A percentile compares a stretch with the other conserved stretches of the same genome.
Conservation (phyloP, 1,140 invertebrate genomes). For the Rhagoletis zephyria region DNA sequence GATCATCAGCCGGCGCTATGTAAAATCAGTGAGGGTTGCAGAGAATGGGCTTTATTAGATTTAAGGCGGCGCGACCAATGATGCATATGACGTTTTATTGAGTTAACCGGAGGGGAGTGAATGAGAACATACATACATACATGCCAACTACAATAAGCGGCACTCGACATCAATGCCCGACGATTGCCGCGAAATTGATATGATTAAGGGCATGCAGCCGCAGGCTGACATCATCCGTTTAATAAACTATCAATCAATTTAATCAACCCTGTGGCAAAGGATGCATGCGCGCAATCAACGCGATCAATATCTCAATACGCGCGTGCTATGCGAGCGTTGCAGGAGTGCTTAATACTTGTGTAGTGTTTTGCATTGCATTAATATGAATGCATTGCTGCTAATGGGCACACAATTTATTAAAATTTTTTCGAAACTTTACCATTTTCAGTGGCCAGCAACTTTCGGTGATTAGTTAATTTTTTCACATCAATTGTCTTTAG, state of each 20-base stretch:
- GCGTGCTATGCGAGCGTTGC: no score
- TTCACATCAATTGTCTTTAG: not conserved
- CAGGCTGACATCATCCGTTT: slow-evolving; percentile 24
- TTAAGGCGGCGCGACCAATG: not conserved
- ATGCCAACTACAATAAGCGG: not conserved
- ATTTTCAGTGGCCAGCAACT: not conserved
- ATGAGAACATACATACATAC: not conserved
- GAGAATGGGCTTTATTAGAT: not conserved
- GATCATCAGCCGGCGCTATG: not conserved
- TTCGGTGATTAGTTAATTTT: not conserved
- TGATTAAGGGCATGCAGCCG: not conserved
- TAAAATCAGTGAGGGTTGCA: slow-evolving; percentile 7
- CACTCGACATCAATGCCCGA: not conserved
- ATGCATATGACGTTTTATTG: slow-evolving; percentile 38
- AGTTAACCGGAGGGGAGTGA: not conserved
- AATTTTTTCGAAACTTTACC: not conserved
- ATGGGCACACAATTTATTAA: not conserved
- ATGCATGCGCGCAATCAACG: not conserved
- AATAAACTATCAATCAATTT: not conserved
- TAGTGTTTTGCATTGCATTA: not conserved
- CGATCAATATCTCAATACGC: not conserved
- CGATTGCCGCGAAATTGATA: not conserved
- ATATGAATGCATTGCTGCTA: slow-evolving; percentile 2
- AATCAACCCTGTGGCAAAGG: slow-evolving; percentile 1
- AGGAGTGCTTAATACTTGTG: no score